Conservation (phyloP, 2,888 invertebrate species). For the Psylliodes chrysocephalus region DNA sequence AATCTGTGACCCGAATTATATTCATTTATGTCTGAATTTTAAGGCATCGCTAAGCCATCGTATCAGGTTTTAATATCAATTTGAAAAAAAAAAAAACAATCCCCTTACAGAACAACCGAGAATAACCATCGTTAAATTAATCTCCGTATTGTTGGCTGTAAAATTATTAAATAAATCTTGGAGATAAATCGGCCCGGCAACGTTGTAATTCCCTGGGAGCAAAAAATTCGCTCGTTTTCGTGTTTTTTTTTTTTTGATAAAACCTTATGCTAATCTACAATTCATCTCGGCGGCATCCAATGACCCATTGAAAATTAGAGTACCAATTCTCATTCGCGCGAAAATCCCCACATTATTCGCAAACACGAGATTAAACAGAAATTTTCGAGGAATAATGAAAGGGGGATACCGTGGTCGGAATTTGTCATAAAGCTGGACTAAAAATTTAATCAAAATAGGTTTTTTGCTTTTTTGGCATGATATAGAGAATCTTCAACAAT, state of each 20-base stretch:
- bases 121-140: too few relatives aligned
- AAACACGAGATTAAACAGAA: slow-evolving; percentile 33
- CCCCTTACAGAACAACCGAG: too few relatives aligned
- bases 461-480: too few relatives aligned
- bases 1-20: too few relatives aligned
- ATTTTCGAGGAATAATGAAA: slow-evolving; percentile 33
- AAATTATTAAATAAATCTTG: slow-evolving; percentile 12
- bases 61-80: too few relatives aligned
- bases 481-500: too few relatives aligned
- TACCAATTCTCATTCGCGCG: slow-evolving; percentile 27
- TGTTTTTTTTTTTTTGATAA: slow-evolving; percentile 15
- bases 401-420: slow-evolving; percentile 14
- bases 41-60: too few relatives aligned
- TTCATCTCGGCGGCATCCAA: slow-evolving; percentile 29
- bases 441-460: too few relatives aligned
- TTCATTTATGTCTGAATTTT: too few relatives aligned
- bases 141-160: too few relatives aligned
- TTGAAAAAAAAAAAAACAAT: too few relatives aligned
- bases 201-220: neutral
- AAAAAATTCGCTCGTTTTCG: slow-evolving; percentile 9
- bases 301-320: slow-evolving; percentile 34
- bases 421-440: too few relatives aligned
- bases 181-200: slow-evolving; percentile 1
- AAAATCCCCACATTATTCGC: slow-evolving; percentile 33
- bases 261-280: slow-evolving; percentile 33